Percentiles rank a stretch among this genome's conserved stretches.
Conservation (phyloP, 2,113 vertebrate genomes). For the Notothenia rossii region DNA sequence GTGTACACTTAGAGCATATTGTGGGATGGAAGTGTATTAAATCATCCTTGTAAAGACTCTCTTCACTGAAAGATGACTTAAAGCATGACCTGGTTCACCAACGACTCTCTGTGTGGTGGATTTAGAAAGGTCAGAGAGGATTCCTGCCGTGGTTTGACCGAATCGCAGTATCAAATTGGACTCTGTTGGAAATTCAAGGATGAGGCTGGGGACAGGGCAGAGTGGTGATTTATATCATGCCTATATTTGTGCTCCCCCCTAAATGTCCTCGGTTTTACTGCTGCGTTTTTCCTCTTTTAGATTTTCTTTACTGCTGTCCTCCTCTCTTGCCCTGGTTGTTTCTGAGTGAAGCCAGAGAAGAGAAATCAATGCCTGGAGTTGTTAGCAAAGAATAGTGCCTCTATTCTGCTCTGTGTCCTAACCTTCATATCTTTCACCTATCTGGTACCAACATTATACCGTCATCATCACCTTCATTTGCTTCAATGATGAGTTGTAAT, state of each 20-base stretch:
- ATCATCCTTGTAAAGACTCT: slow-evolving; percentile 4
- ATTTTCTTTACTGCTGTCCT: slow-evolving; percentile 27
- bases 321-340: slow-evolving; percentile 2
- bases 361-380: slow-evolving; percentile 33
- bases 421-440: neutral
- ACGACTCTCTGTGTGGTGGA: neutral
- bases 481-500: neutral
- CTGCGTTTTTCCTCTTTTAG: neutral
- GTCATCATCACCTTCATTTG: neutral
- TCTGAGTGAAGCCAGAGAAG: slow-evolving; percentile 20
- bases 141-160: slow-evolving; percentile 2
- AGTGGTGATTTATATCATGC: slow-evolving; percentile 35
- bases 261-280: slow-evolving; percentile 34
- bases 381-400: slow-evolving; percentile 11
- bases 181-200: slow-evolving; percentile 42
- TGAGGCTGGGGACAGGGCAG: slow-evolving; percentile 24
- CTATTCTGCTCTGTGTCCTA: neutral
- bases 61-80: slow-evolving; percentile 1
- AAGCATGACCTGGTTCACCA: neutral
- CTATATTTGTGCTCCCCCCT: slow-evolving; percentile 28
- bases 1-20: slow-evolving; percentile 35
- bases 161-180: slow-evolving; percentile 26
- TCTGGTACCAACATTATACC: neutral
- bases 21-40: slow-evolving; percentile 41
- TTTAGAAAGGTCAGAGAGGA: slow-evolving; percentile 29